A percentile compares a stretch with the other conserved stretches of the same genome.
These are phyloP conservation scores for Nebria salina DNA, from an alignment of 2,888 invertebrate genomes.

Conservation along the genomic window DNA sequence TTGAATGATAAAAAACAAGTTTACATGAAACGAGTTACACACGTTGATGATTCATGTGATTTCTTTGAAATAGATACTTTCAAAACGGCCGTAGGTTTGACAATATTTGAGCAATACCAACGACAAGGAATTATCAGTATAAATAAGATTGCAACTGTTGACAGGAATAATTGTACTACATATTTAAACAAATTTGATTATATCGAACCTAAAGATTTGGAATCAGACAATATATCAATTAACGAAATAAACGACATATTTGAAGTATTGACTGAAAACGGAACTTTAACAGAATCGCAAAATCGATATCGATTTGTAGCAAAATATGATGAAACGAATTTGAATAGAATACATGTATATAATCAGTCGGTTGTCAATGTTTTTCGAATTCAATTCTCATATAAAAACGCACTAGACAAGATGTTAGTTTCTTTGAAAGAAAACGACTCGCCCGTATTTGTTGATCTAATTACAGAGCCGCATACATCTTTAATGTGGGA, in stretches of 20 bases:
- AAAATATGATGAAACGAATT: constrained; percentile 39
- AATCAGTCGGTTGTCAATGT: constrained; percentile 38
- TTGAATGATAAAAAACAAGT: constrained; percentile 22
- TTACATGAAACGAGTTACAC: constrained; percentile 21
- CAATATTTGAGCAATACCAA: constrained; percentile 41
- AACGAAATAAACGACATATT: constrained; percentile 46
- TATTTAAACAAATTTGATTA: constrained; percentile 47
- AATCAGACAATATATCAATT: constrained; percentile 31
- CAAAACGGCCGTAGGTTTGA: constrained; percentile 11
- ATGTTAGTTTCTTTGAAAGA: constrained; percentile 41
- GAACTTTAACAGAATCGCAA: constrained; percentile 26
- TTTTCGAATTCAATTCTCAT: constrained; percentile 44
- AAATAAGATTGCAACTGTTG: constrained; percentile 47
- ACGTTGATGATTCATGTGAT: background rate
- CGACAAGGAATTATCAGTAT: constrained; percentile 37
- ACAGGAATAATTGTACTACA: constrained; percentile 24
- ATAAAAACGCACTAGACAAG: constrained; percentile 47
- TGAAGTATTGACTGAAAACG: constrained; percentile 30
- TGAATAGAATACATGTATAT: constrained; percentile 45
- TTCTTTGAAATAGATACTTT: constrained; percentile 30
- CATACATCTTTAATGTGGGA: constrained; percentile 46
- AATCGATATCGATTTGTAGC: constrained; percentile 37
- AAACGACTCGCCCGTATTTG: constrained; percentile 26
- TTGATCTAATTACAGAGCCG: constrained; percentile 44
- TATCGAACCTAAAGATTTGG: constrained; percentile 47